Base-by-base conservation (phyloP, 2,113 vertebrate genomes). In the Poeciliopsis prolifica region DNA sequence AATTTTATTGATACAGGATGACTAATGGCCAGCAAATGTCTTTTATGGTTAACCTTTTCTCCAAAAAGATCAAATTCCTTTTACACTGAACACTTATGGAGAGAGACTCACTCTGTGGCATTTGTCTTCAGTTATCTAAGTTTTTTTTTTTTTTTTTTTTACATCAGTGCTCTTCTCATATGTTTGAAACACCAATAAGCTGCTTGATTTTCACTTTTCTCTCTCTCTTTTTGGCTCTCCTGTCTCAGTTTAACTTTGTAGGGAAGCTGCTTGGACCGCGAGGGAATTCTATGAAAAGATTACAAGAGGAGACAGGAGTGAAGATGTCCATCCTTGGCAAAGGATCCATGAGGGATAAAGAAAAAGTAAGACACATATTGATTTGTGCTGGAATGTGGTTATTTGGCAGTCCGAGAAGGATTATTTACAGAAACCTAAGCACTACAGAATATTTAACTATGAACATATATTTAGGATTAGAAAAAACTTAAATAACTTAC, bases 321-420 rank as follows among this genome's bases (percentile, higher is more conserved):
- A 99, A 99, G 95, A 99, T 99, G 98, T 99, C 98, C 84, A 99
- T 99, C 91, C 95, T 99, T 40, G 98, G 98, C 62, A 99, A 99
- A 94, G 98, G 98, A 84, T 99, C 98, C 82, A 99, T 99, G 97
- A 96, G 98, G 86, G 98, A 99, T 91, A 99, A 99, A 96, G 95
- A 94, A 78, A 99, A 99, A 96, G 98, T 99, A 96, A 77, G 82
- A 78, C 61, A 42, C 29, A 64, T 79, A 81, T 78, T 14, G 40
- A 82, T 78, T 65, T 76, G 54, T 71, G 78, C 66, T 80, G 75
- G 85, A 80, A 86, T 79, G 62, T 48, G 64, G 37, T 44, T 76
- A 42, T 80, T 68, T 54, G 68, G 30, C 62, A 30, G 24, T 2
- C 78, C 14, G 12, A 44, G 80, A 44, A 68, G 17, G 84, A 83